Evolutionary conservation across 2,113 vertebrate species (phyloP), one percentile per base, ranked within the genome.

Genomic region (Vanacampus margaritifer): DNA sequence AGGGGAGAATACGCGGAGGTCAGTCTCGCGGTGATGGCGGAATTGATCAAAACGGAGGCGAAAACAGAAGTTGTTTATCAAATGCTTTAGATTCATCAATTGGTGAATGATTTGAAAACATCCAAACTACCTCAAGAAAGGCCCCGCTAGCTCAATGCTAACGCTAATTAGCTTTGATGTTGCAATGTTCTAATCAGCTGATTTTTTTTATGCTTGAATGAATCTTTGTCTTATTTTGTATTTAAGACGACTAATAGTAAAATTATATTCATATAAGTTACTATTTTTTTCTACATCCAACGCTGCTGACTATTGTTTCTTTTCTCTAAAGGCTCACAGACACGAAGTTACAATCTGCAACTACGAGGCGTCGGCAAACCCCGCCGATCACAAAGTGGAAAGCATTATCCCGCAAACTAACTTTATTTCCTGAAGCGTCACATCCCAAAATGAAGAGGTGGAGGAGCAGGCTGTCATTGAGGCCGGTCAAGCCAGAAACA

Each of bases 321-420:
- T 2, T 45, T 17, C 41, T 21, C 71, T 46, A 28, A 72, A 99
- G 97, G 92, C 95, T 79, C 89, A 94, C 78, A 94, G 95, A 68
- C 96, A 99, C 9, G 93, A 97, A 69, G 95, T 99, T 81, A 98
- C 95, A 8, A 95, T 99, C 92, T 99, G 97, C 85, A 98, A 92
- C 87, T 99, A 98, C 0, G 97, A 99, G 82, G 93, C 95, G 0
- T 69, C 95, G 0, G 96, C 97, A 1, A 98, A 98, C 84, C 97
- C 96, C 0, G 93, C 95, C 1, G 97, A 99, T 84, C 97, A 99
- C 89, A 94, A 90, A 84, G 26, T 95, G 80, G 91, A 94, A 66
- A 94, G 91, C 24, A 86, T 95, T 75, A 93, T 94, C 26, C 95
- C 95, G 0, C 94, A 95, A 81, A 95, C 94, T 26, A 94, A 96